These are phyloP conservation scores for Andrena bicolor DNA, from an alignment of 2,888 invertebrate genomes.

Conservation along the genomic window DNA sequence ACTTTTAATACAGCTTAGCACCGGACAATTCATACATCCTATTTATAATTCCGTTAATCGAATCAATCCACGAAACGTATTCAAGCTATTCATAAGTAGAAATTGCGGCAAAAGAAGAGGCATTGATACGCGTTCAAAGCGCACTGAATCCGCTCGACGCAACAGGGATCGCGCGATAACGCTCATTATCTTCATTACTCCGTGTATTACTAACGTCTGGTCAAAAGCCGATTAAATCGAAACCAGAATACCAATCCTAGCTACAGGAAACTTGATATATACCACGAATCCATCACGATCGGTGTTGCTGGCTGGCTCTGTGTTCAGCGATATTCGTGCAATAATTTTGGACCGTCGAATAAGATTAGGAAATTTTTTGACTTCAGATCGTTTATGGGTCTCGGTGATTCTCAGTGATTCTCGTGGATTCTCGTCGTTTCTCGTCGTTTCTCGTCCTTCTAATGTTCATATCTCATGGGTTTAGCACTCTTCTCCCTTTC, in stretches of 20 bases:
- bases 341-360: background rate
- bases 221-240: slow-evolving; percentile 48
- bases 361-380: background rate
- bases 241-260: slow-evolving; percentile 1
- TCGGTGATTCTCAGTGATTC: background rate
- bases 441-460: background rate
- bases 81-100: too few relatives aligned
- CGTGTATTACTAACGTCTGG: slow-evolving; percentile 14
- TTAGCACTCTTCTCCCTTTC: background rate
- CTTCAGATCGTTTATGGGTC: background rate
- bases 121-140: slow-evolving; percentile 6
- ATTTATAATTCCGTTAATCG: too few relatives aligned
- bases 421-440: too few relatives aligned
- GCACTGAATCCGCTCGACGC: slow-evolving; percentile 3
- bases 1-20: too few relatives aligned
- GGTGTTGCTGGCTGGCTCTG: background rate
- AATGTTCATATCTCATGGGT: background rate
- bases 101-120: background rate
- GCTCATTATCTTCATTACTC: slow-evolving; percentile 50
- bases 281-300: background rate
- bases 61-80: background rate
- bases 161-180: slow-evolving; percentile 19
- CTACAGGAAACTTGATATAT: background rate
- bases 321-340: background rate
- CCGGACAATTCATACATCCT: too few relatives aligned